These are phyloP conservation scores for Cryptotermes secundus DNA, from an alignment of 1,140 invertebrate species.

Conservation along the genomic window DNA sequence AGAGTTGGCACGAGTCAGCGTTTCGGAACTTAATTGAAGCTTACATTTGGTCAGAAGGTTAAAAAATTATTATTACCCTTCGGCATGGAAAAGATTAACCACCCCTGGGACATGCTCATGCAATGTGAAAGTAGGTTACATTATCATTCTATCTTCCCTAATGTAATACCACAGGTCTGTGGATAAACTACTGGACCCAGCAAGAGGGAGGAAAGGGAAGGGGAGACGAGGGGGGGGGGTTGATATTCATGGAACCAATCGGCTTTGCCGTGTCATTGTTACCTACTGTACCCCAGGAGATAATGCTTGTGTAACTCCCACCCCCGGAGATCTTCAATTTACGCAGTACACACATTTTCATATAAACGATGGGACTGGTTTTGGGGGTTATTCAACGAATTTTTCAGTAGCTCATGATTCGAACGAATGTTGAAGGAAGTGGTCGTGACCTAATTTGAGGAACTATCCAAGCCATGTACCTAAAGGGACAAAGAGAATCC, in stretches of 20 bases:
- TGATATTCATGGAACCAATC: not conserved
- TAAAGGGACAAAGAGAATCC: no score
- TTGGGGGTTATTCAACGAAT: no score
- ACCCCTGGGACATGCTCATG: not conserved
- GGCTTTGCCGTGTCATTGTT: constrained; percentile 30
- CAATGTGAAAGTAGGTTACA: constrained; percentile 28
- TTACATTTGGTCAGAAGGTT: not conserved
- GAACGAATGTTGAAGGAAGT: no score
- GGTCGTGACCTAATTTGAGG: no score
- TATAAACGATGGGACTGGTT: not conserved
- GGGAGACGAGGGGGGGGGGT: not conserved
- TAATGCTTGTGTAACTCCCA: not conserved
- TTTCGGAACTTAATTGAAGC: not conserved
- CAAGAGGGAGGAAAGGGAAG: not conserved
- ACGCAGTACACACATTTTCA: constrained; percentile 7
- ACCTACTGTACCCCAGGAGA: not conserved
- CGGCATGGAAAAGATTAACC: not conserved
- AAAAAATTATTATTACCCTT: not conserved
- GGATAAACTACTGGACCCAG: not conserved
- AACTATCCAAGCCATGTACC: no score
- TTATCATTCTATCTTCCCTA: constrained; percentile 29
- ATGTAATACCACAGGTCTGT: not conserved
- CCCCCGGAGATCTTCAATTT: not conserved
- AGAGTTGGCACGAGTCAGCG: not conserved
- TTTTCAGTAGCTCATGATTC: no score